These are phyloP conservation scores for Bombus ignitus DNA, from an alignment of 1,140 invertebrate genomes.

Conservation along the genomic window DNA sequence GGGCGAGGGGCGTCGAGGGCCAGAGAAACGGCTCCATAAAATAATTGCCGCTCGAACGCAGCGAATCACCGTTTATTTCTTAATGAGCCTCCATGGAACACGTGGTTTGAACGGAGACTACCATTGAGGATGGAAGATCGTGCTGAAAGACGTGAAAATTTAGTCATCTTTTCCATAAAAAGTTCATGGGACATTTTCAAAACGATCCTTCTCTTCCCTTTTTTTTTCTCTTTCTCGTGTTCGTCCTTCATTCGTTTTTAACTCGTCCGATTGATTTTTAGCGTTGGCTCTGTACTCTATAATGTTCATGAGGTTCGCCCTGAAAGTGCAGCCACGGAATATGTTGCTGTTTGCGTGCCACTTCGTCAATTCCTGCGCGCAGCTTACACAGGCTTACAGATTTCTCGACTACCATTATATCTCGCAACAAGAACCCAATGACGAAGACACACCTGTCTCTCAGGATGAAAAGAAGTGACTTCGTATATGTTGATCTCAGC, in stretches of 20 bases:
- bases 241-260: neutral
- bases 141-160: neutral
- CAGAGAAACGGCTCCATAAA: constrained; percentile 38
- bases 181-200: no score
- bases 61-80: constrained; percentile 55
- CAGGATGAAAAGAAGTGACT: neutral
- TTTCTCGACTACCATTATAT: constrained; percentile 86
- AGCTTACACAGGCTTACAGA: constrained; percentile 91
- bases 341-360: constrained; percentile 97
- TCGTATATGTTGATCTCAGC: neutral
- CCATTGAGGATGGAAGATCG: neutral
- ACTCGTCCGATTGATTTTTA: constrained; percentile 81
- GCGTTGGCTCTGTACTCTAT: constrained; percentile 95
- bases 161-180: no score
- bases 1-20: neutral
- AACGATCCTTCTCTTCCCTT: neutral
- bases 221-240: neutral
- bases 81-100: constrained; percentile 44
- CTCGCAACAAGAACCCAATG: neutral
- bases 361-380: constrained; percentile 94
- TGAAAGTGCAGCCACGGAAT: constrained; percentile 96
- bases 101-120: neutral
- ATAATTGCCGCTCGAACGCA: constrained; percentile 58
- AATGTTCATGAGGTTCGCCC: constrained; percentile 97
- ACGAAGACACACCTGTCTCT: neutral